Base-by-base conservation (phyloP, 2,113 vertebrate species). In the Triplophysa rosa region DNA sequence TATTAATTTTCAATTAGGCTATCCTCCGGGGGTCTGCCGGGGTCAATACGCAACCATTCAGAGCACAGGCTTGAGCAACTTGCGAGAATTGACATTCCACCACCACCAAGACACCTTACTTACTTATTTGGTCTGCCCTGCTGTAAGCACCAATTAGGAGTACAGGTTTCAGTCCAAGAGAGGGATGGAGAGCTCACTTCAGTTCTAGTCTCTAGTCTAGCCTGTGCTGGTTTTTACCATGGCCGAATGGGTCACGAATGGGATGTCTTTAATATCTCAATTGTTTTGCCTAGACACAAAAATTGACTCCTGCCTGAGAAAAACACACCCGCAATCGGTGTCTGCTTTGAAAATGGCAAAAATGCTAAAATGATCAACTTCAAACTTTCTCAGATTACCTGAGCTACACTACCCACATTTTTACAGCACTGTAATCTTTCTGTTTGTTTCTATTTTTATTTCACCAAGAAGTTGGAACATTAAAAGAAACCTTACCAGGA, bases 1-100 rank as follows among this genome's bases (percentile, higher is more conserved):
- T 99, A 98, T 99, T 98, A 98, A 98, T 99, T 99, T 99, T 98
- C 98, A 98, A 99, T 99, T 99, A 99, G 95, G 93, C 93, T 96
- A 96, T 94, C 94, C 97, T 97, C 96, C 80, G 91, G 96, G 95
- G 96, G 94, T 96, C 94, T 94, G 91, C 87, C 89, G 93, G 92
- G 96, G 95, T 98, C 97, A 97, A 97, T 98, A 97, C 90, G 90
- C 91, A 94, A 94, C 95, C 93, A 94, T 92, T 93, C 91, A 93
- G 87, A 94, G 94, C 93, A 89, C 95, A 93, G 93, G 94, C 92
- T 88, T 82, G 84, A 84, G 92, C 80, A 85, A 91, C 91, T 94
- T 93, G 91, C 90, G 92, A 87, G 89, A 91, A 94, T 94, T 93
- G 93, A 94, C 84, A 89, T 93, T 93, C 91, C 84, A 88, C 87